Percentiles rank a stretch among this genome's conserved stretches.
phyloP scores from a whole-genome alignment of 2,113 vertebrate genomes.

The Theristicus caerulescens region DNA sequence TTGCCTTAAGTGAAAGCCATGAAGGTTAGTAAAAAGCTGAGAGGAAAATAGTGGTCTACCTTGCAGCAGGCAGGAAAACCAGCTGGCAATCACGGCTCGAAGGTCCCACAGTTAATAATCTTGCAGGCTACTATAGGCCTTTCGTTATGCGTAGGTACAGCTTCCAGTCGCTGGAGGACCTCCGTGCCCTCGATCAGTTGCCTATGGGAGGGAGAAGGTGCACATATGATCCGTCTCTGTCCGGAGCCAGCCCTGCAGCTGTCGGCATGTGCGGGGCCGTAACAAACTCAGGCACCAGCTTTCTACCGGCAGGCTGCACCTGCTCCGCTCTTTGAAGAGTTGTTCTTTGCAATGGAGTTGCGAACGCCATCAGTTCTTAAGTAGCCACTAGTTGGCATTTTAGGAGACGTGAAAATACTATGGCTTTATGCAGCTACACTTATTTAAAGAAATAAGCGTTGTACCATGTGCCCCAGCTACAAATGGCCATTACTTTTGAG shows the following conservation, averaged over 20 bases:
- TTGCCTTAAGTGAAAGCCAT: neutral
- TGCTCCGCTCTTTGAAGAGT: neutral
- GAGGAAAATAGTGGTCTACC: neutral
- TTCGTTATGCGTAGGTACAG: conserved; percentile 77
- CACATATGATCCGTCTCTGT: accelerated
- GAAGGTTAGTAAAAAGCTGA: neutral
- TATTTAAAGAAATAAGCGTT: neutral
- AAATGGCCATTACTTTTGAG: neutral
- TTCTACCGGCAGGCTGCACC: neutral
- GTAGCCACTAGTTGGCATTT: neutral
- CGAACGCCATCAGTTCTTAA: neutral
- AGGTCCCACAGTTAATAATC: conserved; percentile 78
- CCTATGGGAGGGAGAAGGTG: conserved; percentile 51
- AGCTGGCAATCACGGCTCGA: conserved; percentile 21
- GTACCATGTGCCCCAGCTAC: neutral
- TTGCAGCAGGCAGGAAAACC: neutral
- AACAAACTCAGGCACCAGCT: neutral
- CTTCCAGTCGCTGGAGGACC: conserved; percentile 81
- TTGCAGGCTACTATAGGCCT: conserved; percentile 78
- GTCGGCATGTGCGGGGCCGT: accelerated
- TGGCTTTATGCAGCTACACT: neutral
- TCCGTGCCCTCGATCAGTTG: conserved; percentile 84
- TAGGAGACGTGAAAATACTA: neutral
- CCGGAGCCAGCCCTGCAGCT: neutral
- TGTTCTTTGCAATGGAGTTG: neutral